A percentile compares a stretch with the other conserved stretches of the same genome.
Conservation (phyloP, 2,113 vertebrate species). For the Urocitellus parryii region DNA sequence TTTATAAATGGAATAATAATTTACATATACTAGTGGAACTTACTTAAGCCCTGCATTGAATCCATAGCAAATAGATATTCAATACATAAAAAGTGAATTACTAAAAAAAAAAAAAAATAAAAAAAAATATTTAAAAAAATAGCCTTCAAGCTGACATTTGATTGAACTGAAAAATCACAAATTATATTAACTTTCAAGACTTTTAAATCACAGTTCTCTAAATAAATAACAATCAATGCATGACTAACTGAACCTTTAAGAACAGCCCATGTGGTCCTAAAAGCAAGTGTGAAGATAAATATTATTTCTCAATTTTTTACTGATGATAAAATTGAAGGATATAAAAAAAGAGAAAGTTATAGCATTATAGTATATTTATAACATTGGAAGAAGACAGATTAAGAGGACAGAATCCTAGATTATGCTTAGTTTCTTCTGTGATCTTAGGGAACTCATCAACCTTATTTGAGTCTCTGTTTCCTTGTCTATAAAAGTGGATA, state of each 20-base stretch:
- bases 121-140: not conserved
- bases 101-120: not conserved
- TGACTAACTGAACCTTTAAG: not conserved
- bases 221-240: conserved; percentile 18
- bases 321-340: not conserved
- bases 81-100: not conserved
- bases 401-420: not conserved
- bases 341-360: not conserved
- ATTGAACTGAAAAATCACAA: not conserved
- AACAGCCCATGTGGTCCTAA: not conserved
- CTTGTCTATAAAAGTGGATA: not conserved
- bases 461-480: not conserved
- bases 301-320: not conserved
- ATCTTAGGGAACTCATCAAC: not conserved
- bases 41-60: conserved; percentile 9
- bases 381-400: not conserved
- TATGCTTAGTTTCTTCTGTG: not conserved
- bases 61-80: not conserved
- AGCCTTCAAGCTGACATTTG: not conserved
- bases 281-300: conserved; percentile 27
- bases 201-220: conserved; percentile 33
- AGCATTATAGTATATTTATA: not conserved
- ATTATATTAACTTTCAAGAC: conserved; percentile 22
- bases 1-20: conserved; percentile 24
- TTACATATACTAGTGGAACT: not conserved